phyloP scores from a whole-genome alignment of 2,888 invertebrate genomes.

The Poecilobothrus nobilitatus region DNA sequence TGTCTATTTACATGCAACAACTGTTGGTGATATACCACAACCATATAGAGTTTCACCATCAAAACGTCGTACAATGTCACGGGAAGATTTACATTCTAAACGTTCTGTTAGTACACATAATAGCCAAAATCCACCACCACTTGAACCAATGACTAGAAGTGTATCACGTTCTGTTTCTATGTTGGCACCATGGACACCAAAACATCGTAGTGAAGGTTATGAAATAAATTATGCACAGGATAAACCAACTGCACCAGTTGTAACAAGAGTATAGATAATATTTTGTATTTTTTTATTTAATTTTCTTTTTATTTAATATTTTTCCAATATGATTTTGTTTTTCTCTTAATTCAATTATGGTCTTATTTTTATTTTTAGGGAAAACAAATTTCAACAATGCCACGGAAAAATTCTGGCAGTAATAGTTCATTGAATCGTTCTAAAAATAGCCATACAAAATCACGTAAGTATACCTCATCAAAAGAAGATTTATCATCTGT shows the following conservation, averaged over 20 bases:
- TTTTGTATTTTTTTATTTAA: background rate
- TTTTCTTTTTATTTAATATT: background rate
- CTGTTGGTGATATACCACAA: constrained; percentile 80
- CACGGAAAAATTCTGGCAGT: constrained; percentile 34
- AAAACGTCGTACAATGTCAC: constrained; percentile 57
- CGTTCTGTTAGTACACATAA: constrained; percentile 10
- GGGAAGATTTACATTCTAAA: constrained; percentile 62
- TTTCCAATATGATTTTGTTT: background rate
- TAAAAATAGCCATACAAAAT: constrained; percentile 30
- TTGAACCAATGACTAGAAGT: constrained; percentile 53
- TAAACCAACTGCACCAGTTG: constrained; percentile 35
- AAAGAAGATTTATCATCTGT: constrained; percentile 38
- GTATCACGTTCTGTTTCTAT: constrained; percentile 74
- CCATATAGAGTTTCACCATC: constrained; percentile 51
- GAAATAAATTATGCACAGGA: constrained; percentile 71
- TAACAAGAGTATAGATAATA: background rate
- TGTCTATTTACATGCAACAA: constrained; percentile 76
- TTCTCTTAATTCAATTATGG: no score
- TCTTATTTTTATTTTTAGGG: constrained; percentile 22
- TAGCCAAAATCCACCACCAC: constrained; percentile 21
- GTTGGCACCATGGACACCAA: constrained; percentile 76
- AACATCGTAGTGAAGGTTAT: constrained; percentile 60
- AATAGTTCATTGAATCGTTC: constrained; percentile 30
- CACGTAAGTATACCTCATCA: constrained; percentile 27
- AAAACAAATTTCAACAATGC: constrained; percentile 33